Percentiles rank a stretch among this genome's conserved stretches.
Evolutionary conservation across 1,140 invertebrate genomes (phyloP).

Genomic region (Bombyx mandarina): DNA sequence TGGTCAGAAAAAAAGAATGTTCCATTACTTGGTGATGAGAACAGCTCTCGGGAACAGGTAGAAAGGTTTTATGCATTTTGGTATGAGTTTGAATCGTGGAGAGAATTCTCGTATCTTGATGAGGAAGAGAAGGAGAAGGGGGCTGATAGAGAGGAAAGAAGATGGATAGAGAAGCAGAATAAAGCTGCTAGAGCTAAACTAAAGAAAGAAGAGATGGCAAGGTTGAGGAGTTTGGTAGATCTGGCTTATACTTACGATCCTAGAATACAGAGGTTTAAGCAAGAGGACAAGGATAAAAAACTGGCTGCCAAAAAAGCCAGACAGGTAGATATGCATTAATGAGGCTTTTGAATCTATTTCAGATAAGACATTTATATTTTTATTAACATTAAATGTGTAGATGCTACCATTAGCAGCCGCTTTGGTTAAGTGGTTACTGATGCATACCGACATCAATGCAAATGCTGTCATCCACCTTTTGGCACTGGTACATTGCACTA

Average conservation of each 20-base stretch:
- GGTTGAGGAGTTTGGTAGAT: constrained; percentile 92
- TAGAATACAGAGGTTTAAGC: constrained; percentile 91
- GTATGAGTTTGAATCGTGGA: constrained; percentile 99
- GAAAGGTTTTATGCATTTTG: constrained; percentile 92
- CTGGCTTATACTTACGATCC: constrained; percentile 95
- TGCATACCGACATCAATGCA: no score
- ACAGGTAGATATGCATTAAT: constrained; percentile 47
- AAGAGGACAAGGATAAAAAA: constrained; percentile 94
- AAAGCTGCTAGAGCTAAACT: constrained; percentile 90
- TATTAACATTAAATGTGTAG: no score
- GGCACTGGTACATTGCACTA: no score
- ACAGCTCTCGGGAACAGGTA: constrained; percentile 80
- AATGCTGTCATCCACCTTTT: no score
- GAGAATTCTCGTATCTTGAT: constrained; percentile 99
- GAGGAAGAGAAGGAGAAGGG: constrained; percentile 99
- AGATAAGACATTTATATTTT: no score
- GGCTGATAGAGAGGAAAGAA: constrained; percentile 93
- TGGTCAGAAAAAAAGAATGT: constrained; percentile 94
- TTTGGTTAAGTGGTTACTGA: no score
- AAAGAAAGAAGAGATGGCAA: constrained; percentile 96
- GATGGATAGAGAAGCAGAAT: constrained; percentile 98
- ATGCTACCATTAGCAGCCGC: no score
- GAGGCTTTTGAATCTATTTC: no score
- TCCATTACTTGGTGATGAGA: constrained; percentile 85
- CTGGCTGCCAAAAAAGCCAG: constrained; percentile 90